Base-by-base conservation (phyloP, 2,888 invertebrate species). In the Craniophora ligustri region DNA sequence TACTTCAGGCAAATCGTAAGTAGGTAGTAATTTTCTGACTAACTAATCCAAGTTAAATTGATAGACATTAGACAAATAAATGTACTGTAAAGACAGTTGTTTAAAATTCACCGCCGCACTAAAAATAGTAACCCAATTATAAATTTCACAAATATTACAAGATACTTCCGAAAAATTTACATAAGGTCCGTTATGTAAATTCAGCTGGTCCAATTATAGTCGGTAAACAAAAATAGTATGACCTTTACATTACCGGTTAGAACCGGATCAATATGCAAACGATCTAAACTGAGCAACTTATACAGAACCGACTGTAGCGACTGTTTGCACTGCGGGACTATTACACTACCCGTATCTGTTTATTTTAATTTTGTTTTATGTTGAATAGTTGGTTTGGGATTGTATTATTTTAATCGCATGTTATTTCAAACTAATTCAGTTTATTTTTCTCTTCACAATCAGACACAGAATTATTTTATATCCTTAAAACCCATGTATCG, bases 231-330 rank as follows among this genome's bases (percentile, higher is more conserved):
- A 46, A 56, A 50, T 47, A 47, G 49, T 55, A 28, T 26, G 32
- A 47, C 61, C 44, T 40, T 47, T 34, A 16, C 23, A 32, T 10
- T 14, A 10, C 13, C 30, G 14, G 21, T 10, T 26, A 30, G 16
- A 28, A 4, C 31, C 32, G n/a, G 44, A 34, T 56, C 47, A 45
- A 51, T 65, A 61, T 67, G 65, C 56, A 56, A 65, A 61, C 51
- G 14, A 49, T 28, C 13, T 15, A 10, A 55, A 42, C 26, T 19
- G 40, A 36, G 21, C 14, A 23, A 41, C 35, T 44, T 47, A 19
- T 19, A 30, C 21, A 18, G 6, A 49, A 28, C 11, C 14, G 13
- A 14, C 5, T 55, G 28, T 23, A 44, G n/a, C 36, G 16, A 42
- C 34, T 38, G 26, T 38, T 26, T 31, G 48, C 60, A 50, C 67